phyloP scores from a whole-genome alignment of 2,888 invertebrate species.

The Cremastobaeus sp. region DNA sequence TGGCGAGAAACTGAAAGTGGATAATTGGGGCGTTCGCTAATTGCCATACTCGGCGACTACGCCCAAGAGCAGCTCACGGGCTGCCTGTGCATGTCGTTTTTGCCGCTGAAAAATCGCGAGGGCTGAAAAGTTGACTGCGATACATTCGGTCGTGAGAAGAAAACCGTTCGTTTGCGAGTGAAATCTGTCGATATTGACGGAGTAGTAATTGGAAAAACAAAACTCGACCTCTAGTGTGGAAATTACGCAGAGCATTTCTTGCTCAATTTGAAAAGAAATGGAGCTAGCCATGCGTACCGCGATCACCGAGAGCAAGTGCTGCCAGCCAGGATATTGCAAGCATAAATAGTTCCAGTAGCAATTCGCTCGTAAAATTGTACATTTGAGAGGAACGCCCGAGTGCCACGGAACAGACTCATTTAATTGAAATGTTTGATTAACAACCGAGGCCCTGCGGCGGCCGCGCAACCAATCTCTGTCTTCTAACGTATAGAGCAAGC shows the following conservation, averaged over 20 bases:
- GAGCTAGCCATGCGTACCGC: too few species aligned
- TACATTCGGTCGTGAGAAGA: too few species aligned
- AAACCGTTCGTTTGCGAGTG: too few species aligned
- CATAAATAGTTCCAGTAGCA: slow-evolving; percentile 24
- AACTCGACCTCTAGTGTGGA: too few species aligned
- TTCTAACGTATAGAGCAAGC: slow-evolving; percentile 40
- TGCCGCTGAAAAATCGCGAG: too few species aligned
- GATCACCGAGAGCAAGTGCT: too few species aligned
- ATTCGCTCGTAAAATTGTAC: slow-evolving; percentile 42
- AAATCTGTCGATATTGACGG: too few species aligned
- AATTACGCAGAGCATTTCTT: too few species aligned
- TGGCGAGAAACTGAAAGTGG: slow-evolving; percentile 69
- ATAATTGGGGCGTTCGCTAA: slow-evolving; percentile 74
- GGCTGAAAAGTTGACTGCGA: too few species aligned
- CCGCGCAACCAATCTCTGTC: slow-evolving; percentile 40
- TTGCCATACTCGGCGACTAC: slow-evolving; percentile 66
- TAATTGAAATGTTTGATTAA: slow-evolving; percentile 55
- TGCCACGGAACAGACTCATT: slow-evolving; percentile 18
- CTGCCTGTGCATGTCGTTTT: slow-evolving; percentile 22
- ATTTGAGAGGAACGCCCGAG: slow-evolving; percentile 26
- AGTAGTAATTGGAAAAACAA: too few species aligned
- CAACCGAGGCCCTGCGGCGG: slow-evolving; percentile 31
- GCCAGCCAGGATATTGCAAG: slow-evolving; percentile 9
- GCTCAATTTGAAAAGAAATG: too few species aligned
- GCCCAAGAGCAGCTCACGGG: slow-evolving; percentile 39